Evolutionary conservation across 2,113 vertebrate genomes (phyloP).

Genomic region (Tympanuchus pallidicinctus): DNA sequence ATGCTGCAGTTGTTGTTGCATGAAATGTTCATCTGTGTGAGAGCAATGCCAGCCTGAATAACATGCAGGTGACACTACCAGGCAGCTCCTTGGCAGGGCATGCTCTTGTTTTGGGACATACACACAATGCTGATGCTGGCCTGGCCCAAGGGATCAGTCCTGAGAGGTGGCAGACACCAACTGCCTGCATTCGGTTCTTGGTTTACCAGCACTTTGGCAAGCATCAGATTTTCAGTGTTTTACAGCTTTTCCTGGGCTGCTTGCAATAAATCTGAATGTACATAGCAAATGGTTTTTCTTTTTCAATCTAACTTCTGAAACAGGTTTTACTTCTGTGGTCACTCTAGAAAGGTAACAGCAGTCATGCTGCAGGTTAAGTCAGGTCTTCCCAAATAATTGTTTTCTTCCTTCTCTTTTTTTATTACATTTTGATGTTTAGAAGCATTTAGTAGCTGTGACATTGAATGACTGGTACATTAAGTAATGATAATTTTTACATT

Average conservation of each 20-base stretch:
- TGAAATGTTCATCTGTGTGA: conserved; percentile 2
- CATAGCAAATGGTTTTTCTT: rapidly evolving
- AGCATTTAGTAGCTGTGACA: not conserved
- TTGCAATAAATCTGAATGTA: not conserved
- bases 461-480: not conserved
- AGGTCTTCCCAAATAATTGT: not conserved
- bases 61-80: not conserved
- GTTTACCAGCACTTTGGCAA: not conserved
- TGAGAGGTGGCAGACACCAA: not conserved
- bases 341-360: not conserved
- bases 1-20: conserved; percentile 21
- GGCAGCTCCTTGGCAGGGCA: not conserved
- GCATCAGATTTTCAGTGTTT: not conserved
- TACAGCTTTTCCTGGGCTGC: not conserved
- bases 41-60: not conserved
- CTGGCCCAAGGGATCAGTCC: rapidly evolving
- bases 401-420: not conserved
- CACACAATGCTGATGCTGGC: not conserved
- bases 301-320: not conserved
- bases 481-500: not conserved
- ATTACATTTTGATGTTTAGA: not conserved
- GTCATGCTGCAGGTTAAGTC: not conserved
- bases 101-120: not conserved
- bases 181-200: rapidly evolving
- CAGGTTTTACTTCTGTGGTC: not conserved